A percentile compares a stretch with the other conserved stretches of the same genome.
These are phyloP conservation scores for Sphaerophoria rueppellii DNA, from an alignment of 2,888 invertebrate species.

Conservation along the genomic window DNA sequence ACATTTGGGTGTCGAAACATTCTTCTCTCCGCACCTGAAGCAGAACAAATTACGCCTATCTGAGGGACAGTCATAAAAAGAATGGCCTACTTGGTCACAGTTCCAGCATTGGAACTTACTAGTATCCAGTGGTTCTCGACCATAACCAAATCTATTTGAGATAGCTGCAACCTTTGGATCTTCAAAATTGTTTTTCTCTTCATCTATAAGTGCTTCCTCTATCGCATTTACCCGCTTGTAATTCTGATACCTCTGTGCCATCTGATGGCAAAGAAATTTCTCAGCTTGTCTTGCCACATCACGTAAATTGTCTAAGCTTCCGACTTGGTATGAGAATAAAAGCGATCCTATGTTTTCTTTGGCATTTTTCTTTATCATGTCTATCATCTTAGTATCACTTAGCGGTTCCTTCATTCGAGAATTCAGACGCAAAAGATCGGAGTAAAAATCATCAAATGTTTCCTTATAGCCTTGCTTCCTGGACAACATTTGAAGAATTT, in stretches of 20 bases:
- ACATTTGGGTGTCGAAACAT: slow-evolving; percentile 21
- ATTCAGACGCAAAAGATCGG: slow-evolving; percentile 7
- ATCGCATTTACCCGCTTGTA: background rate
- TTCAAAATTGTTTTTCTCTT: background rate
- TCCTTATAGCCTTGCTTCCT: slow-evolving; percentile 7
- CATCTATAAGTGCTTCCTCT: background rate
- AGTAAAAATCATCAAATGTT: slow-evolving; percentile 27
- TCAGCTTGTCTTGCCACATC: slow-evolving; percentile 4
- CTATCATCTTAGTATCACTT: background rate
- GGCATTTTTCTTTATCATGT: slow-evolving; percentile 14
- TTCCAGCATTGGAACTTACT: slow-evolving; percentile 11
- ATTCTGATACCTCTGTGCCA: background rate
- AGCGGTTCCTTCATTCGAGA: slow-evolving; percentile 5
- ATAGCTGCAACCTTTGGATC: background rate
- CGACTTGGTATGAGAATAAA: background rate
- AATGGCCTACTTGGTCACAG: slow-evolving; percentile 19
- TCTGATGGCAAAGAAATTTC: background rate
- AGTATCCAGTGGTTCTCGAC: background rate
- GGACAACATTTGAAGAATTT: too few species aligned
- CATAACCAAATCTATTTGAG: background rate
- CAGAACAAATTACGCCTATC: slow-evolving; percentile 29
- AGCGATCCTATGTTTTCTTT: slow-evolving; percentile 4
- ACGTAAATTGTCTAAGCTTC: background rate
- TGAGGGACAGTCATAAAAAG: slow-evolving; percentile 6
- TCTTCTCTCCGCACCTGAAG: slow-evolving; percentile 22